A percentile compares a stretch with the other conserved stretches of the same genome.
Conservation (phyloP, 2,113 vertebrate species). For the Ramphastos sulfuratus region DNA sequence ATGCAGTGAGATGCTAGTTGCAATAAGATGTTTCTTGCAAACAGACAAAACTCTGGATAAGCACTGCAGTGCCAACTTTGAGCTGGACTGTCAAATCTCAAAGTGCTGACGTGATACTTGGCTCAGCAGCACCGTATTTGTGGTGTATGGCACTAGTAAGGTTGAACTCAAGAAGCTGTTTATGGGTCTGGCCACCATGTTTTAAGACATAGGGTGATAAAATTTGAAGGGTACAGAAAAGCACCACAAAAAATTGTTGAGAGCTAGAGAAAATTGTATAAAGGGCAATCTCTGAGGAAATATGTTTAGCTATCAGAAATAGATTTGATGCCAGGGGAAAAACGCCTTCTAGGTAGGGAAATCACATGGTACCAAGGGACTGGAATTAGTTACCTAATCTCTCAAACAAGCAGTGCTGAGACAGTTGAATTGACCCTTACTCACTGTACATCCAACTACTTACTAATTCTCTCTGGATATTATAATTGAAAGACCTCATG, state of each 20-base stretch:
- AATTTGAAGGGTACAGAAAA: neutral
- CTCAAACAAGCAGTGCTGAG: neutral
- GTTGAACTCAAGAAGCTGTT: neutral
- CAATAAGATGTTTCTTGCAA: neutral
- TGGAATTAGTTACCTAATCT: neutral
- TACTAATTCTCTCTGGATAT: neutral
- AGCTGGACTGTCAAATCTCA: neutral
- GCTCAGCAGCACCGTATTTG: neutral
- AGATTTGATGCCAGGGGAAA: neutral
- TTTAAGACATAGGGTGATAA: neutral
- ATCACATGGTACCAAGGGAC: neutral
- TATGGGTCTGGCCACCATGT: neutral
- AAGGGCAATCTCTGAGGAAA: neutral
- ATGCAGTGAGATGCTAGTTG: neutral
- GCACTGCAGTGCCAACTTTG: fast-evolving
- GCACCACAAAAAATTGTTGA: neutral
- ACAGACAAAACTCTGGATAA: neutral
- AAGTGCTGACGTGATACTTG: neutral
- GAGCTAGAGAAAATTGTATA: neutral
- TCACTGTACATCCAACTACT: neutral
- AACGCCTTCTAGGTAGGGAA: neutral
- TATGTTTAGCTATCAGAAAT: neutral
- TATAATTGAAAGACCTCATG: neutral
- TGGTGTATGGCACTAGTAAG: neutral
- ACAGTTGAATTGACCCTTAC: neutral